Evolutionary conservation across 1,140 invertebrate species (phyloP).

Genomic region (Daktulosphaira vitifoliae): DNA sequence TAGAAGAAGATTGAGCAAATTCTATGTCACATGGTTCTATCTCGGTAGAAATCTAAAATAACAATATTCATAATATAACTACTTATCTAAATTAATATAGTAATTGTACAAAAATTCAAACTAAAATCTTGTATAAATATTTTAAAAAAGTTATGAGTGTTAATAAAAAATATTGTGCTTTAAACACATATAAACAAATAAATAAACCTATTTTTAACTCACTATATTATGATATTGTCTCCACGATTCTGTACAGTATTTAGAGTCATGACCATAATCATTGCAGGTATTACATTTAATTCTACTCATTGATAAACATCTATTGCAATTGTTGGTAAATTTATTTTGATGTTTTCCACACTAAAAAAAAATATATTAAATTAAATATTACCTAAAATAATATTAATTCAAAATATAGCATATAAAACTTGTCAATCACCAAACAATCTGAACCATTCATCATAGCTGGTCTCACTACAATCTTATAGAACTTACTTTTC

Average conservation of each 20-base stretch:
- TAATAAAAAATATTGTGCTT: too few relatives aligned
- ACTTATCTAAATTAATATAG: too few relatives aligned
- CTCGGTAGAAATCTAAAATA: slow-evolving; percentile 25
- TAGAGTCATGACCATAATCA: slow-evolving; percentile 12
- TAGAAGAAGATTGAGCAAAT: slow-evolving; percentile 23
- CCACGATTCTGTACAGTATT: slow-evolving; percentile 16
- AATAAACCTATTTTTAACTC: slow-evolving; percentile 1
- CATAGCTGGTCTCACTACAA: too few relatives aligned
- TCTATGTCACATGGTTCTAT: not conserved
- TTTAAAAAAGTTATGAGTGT: too few relatives aligned
- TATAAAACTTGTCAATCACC: too few relatives aligned
- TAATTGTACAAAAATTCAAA: too few relatives aligned
- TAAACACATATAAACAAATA: too few relatives aligned
- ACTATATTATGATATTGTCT: slow-evolving; percentile 25
- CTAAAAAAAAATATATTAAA: slow-evolving; percentile 5
- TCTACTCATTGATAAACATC: slow-evolving; percentile 16
- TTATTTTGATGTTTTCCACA: slow-evolving; percentile 17
- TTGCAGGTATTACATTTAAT: slow-evolving; percentile 9
- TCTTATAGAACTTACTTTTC: too few relatives aligned
- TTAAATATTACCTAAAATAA: too few relatives aligned
- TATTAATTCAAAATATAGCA: too few relatives aligned
- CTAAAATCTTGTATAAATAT: too few relatives aligned
- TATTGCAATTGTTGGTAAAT: slow-evolving; percentile 16
- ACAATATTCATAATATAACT: not conserved
- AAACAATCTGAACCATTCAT: too few relatives aligned